Percentiles rank a stretch among this genome's conserved stretches.
Evolutionary conservation across 2,797 vertebrate species (phyloP).

Genomic region (Channa striata): DNA sequence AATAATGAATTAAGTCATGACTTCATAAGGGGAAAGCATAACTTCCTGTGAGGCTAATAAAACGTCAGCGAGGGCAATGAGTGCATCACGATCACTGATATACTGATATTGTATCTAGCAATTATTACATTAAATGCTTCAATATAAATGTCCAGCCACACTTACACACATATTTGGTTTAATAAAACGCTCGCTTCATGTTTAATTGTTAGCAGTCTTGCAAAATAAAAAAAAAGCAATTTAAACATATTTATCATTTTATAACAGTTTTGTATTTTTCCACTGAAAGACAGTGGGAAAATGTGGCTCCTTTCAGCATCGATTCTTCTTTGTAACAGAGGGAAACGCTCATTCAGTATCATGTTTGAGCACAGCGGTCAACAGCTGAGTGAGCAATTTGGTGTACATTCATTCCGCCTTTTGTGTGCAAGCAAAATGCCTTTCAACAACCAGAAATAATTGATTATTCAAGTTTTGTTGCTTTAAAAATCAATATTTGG

Average conservation of each 20-base stretch:
- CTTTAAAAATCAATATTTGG: background rate
- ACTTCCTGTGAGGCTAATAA: background rate
- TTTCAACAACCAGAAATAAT: background rate
- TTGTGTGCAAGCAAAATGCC: background rate
- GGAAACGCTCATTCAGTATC: background rate
- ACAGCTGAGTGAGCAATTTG: background rate
- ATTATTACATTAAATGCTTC: conserved; percentile 14
- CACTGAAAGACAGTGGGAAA: no score
- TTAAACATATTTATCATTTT: no score
- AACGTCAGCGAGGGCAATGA: background rate
- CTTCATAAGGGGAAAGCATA: no score
- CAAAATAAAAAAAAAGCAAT: no score
- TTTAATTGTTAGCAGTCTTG: background rate
- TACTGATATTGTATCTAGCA: conserved; percentile 1
- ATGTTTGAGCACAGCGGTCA: background rate
- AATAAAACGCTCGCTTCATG: background rate
- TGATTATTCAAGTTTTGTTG: background rate
- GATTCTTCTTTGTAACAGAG: background rate
- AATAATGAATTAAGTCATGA: background rate
- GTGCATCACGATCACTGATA: conserved; percentile 2
- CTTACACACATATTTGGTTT: background rate
- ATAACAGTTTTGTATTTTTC: no score
- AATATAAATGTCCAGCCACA: background rate
- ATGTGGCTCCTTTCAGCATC: background rate
- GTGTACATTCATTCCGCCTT: background rate